Evolutionary conservation across 2,113 vertebrate species (phyloP).

Genomic region (Petrocephalus zakoni): DNA sequence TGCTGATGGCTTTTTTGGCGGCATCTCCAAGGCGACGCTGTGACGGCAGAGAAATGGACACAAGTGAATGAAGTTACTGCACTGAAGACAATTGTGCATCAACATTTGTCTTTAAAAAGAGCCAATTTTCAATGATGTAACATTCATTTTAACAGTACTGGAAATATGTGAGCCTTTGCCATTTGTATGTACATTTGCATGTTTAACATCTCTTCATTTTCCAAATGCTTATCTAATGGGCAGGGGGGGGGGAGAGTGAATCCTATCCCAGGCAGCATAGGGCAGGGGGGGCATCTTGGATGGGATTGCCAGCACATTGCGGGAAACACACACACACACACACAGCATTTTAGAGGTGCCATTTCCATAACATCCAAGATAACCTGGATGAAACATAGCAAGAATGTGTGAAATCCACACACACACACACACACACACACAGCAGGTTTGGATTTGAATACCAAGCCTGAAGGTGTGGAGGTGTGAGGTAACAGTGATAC

Average conservation of each 20-base stretch:
- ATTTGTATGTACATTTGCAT: neutral
- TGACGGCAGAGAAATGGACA: constrained; percentile 14
- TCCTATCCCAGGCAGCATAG: neutral
- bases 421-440: neutral
- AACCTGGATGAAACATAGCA: neutral
- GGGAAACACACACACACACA: neutral
- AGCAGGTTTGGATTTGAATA: neutral
- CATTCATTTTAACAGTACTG: neutral
- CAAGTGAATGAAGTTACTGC: neutral
- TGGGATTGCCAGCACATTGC: neutral
- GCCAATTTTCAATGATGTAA: neutral
- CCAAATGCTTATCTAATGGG: neutral
- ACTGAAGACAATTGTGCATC: neutral
- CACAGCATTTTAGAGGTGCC: neutral
- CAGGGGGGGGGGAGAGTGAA: neutral
- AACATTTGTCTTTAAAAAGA: neutral
- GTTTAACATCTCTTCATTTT: neutral
- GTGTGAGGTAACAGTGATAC: neutral
- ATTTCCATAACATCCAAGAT: neutral
- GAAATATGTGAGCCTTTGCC: neutral
- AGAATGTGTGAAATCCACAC: neutral
- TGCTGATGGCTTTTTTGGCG: constrained; percentile 93
- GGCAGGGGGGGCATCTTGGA: neutral
- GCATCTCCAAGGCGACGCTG: constrained; percentile 93
- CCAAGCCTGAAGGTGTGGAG: neutral